Base-by-base conservation (phyloP, 92 coral and sea anemone species). In the Paragorgia papillata region DNA sequence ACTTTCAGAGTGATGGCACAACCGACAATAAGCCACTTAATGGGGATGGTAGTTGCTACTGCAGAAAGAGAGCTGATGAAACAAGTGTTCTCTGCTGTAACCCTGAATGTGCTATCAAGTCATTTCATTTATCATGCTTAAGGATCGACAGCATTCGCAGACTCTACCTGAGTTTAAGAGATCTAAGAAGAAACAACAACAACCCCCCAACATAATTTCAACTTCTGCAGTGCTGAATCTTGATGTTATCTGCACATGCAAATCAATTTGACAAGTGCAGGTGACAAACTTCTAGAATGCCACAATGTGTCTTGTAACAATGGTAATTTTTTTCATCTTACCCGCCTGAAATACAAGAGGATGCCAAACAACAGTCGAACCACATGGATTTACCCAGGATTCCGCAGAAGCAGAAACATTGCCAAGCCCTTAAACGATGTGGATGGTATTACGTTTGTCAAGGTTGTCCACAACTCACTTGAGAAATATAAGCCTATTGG, bases 251-350 rank as follows among this genome's bases (percentile, higher is more conserved):
- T 87, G 84, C 67, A 26, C 65, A 5, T 87, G 87, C 61, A 78
- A 86, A 56, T 40, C 77, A 59, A 86, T n/a, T n/a, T 76, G 57
- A 66, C 90, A 61, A 22, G 35, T 34, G 43, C 66, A 69, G 78
- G 81, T 29, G 90, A 86, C 78, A 86, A 64, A 49, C 83, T 40
- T 7, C 24, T 75, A 75, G 27, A 86, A 48, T 86, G 90, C 66
- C 83, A 74, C 31, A 85, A 39, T 24, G 25, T 19, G 9, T 24
- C 48, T 49, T 80, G 80, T 40, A 31, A 30, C 28, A 84, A 54
- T 67, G 88, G 84, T 54, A 68, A 7, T 34, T 76, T 66, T 58
- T 85, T 85, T 28, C 83, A 85, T 19, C 81, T 85, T 14, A 29
- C 57, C 30, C 80, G 89, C 79, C 68, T 85, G 18, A 66, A 81